Conservation (phyloP, 2,797 vertebrate species). For the Fundulus diaphanus region DNA sequence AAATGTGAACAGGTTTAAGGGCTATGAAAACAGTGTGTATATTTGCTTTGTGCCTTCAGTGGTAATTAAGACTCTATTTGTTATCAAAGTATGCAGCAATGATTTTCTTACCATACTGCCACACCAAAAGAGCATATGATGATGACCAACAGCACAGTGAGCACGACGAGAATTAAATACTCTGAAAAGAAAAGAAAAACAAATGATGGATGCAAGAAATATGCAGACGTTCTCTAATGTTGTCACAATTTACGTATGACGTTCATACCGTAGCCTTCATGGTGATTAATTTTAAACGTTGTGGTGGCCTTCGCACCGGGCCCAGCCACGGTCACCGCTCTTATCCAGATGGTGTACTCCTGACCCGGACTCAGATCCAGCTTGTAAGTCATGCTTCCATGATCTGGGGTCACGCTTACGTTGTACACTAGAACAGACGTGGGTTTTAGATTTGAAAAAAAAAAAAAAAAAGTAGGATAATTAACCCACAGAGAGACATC, state of each 20-base stretch:
- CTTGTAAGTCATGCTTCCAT: neutral
- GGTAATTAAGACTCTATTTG: neutral
- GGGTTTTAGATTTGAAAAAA: slow-evolving; percentile 8
- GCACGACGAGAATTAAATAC: fast-evolving
- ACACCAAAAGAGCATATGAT: fast-evolving
- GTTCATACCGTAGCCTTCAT: slow-evolving; percentile 26
- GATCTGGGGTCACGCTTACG: slow-evolving; percentile 41
- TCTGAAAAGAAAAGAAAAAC: slow-evolving; percentile 36
- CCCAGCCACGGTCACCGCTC: slow-evolving; percentile 70
- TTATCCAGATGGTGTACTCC: slow-evolving; percentile 70
- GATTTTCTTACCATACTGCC: slow-evolving; percentile 48
- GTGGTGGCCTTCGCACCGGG: slow-evolving; percentile 48
- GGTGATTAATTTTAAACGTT: slow-evolving; percentile 48
- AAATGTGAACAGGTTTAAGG: neutral
- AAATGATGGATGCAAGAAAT: neutral
- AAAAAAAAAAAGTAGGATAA: neutral
- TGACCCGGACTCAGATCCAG: slow-evolving; percentile 56
- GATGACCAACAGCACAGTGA: fast-evolving
- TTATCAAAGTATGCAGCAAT: neutral
- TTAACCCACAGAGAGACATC: neutral
- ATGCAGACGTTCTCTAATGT: neutral
- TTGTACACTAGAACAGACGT: slow-evolving; percentile 55
- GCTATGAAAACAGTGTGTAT: neutral
- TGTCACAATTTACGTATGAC: neutral
- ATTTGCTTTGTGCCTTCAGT: neutral